Evolutionary conservation across 2,888 invertebrate species (phyloP).

Genomic region (Ophion obscuratus): DNA sequence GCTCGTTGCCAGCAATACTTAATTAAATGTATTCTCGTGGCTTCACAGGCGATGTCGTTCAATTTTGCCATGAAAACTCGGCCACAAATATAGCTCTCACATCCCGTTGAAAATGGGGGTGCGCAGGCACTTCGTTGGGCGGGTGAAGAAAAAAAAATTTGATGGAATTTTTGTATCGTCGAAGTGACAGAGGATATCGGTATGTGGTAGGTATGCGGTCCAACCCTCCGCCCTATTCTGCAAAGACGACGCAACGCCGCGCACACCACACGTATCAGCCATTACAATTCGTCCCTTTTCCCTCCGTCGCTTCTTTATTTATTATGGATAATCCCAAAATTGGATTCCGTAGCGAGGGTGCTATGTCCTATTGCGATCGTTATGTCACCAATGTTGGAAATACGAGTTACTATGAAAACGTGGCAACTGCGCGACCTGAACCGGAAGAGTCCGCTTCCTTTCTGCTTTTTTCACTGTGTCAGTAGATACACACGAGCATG

Average conservation of each 20-base stretch:
- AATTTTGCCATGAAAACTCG: slow-evolving; percentile 19
- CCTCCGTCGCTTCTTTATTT: slow-evolving; percentile 69
- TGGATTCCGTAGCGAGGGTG: slow-evolving; percentile 68
- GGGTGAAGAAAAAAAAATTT: slow-evolving; percentile 9
- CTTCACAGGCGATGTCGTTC: not conserved
- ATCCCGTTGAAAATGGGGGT: slow-evolving; percentile 4
- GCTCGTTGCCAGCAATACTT: no score
- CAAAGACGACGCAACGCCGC: slow-evolving; percentile 28
- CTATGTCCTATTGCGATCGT: slow-evolving; percentile 48
- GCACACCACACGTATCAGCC: slow-evolving; percentile 62
- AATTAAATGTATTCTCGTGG: no score
- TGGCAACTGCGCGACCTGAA: slow-evolving; percentile 5
- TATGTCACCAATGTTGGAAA: slow-evolving; percentile 39
- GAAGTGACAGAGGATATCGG: slow-evolving; percentile 27
- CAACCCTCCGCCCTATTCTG: slow-evolving; percentile 5
- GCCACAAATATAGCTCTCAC: not conserved
- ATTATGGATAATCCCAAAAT: slow-evolving; percentile 76
- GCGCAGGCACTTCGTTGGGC: not conserved
- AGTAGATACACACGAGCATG: not conserved
- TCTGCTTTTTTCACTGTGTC: not conserved
- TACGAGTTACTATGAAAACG: slow-evolving; percentile 16
- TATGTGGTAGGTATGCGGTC: slow-evolving; percentile 18
- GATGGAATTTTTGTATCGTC: slow-evolving; percentile 51
- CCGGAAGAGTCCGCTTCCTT: slow-evolving; percentile 5
- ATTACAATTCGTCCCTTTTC: slow-evolving; percentile 61